Base-by-base conservation (phyloP, 1,140 invertebrate genomes). In the Zophobas atratus region DNA sequence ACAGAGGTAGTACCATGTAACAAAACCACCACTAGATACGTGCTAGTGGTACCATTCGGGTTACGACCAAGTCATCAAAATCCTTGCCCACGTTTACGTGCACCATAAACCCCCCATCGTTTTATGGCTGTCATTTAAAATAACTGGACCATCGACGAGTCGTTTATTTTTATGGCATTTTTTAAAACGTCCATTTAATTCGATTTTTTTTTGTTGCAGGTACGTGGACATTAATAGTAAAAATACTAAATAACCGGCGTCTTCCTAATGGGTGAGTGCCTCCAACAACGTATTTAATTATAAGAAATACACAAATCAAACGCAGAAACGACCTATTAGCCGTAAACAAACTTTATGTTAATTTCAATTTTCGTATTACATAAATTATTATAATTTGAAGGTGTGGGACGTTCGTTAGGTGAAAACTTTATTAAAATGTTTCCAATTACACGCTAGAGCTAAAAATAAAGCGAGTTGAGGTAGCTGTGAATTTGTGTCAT, bases 341-440 rank as follows among this genome's bases (percentile, higher is more conserved):
- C 49, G 49, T n/a, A 51, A 20, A 6, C 49, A 51, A 51, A 51
- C n/a, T 20, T 63, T 36, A 63, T 51, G 38, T 8, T 63, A 63
- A 63, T 39, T 63, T 63, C 57, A 63, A 63, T 63, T 63, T 63
- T 39, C 57, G 8, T 8, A 36, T 32, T 6, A 38, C 57, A 63
- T 63, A 63, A 63, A 63, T 63, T 63, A 63, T 63, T 63, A 38
- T 63, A 63, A 63, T 63, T 36, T 36, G 35, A 36, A 39, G 35
- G 57, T 8, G 57, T 63, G 57, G 57, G 57, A 39, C 57, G 57
- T 63, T 51, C 35, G 57, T 63, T 63, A 63, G 57, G 36, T 63
- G 57, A 63, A 63, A 63, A 63, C 57, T 63, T 39, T 36, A 63
- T 63, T 38, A 63, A 63, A 63, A 57, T 57, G 39, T 63, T 38